Evolutionary conservation across 2,888 invertebrate species (phyloP).

Genomic region (Carabus problematicus): DNA sequence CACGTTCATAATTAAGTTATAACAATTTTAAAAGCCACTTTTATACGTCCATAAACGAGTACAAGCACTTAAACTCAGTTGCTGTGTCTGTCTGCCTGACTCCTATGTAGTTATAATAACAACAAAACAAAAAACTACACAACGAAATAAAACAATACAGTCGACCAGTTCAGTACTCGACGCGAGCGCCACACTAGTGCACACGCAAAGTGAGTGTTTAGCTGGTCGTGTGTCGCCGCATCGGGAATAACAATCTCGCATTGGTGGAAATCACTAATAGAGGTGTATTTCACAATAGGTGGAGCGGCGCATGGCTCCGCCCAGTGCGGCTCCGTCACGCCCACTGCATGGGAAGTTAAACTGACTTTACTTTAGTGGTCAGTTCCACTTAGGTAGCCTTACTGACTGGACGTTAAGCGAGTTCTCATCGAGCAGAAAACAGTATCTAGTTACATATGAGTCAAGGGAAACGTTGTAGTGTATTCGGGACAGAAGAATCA

Average conservation of each 20-base stretch:
- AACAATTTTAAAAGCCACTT: constrained; percentile 57
- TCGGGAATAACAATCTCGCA: constrained; percentile 44
- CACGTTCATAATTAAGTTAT: constrained; percentile 55
- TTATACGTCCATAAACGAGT: constrained; percentile 58
- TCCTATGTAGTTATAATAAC: constrained; percentile 54
- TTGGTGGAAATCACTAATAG: constrained; percentile 45
- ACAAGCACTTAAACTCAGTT: constrained; percentile 56
- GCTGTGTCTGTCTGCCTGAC: too few relatives aligned
- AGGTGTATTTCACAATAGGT: constrained; percentile 43
- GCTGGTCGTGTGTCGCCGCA: constrained; percentile 42
- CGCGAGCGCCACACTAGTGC: not conserved
- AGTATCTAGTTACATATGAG: too few relatives aligned
- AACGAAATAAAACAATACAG: constrained; percentile 53
- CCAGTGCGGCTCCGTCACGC: constrained; percentile 7
- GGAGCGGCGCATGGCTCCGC: constrained; percentile 14
- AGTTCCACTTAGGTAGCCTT: constrained; percentile 47
- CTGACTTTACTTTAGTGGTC: constrained; percentile 43
- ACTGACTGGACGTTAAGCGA: constrained; percentile 43
- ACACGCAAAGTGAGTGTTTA: too few relatives aligned
- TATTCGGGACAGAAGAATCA: too few relatives aligned
- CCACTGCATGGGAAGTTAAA: constrained; percentile 8
- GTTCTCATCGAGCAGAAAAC: not conserved
- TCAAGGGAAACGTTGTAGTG: too few relatives aligned
- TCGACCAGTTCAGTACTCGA: constrained; percentile 44
- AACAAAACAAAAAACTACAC: constrained; percentile 53